Evolutionary conservation across 2,888 invertebrate genomes (phyloP).

Genomic region (Agonum fuliginosum): DNA sequence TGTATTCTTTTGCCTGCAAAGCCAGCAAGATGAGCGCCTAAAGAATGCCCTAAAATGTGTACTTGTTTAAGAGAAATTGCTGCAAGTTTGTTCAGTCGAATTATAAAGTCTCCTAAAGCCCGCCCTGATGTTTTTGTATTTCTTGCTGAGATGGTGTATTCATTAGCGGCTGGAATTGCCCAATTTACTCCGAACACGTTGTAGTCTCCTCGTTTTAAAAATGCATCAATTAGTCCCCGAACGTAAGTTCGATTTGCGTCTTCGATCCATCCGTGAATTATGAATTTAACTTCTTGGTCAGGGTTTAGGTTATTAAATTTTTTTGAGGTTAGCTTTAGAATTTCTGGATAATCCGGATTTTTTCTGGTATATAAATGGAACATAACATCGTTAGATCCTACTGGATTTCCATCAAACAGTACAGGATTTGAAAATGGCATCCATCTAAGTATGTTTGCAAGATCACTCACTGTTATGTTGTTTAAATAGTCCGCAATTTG

Average conservation of each 20-base stretch:
- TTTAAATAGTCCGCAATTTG: constrained; percentile 48
- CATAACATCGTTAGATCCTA: constrained; percentile 45
- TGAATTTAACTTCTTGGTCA: constrained; percentile 67
- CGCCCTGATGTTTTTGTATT: constrained; percentile 61
- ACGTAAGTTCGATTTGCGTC: constrained; percentile 68
- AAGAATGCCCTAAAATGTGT: constrained; percentile 55
- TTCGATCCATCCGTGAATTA: constrained; percentile 74
- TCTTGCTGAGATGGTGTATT: constrained; percentile 67
- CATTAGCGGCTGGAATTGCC: constrained; percentile 68
- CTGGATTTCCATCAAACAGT: constrained; percentile 46
- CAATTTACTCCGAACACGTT: constrained; percentile 76
- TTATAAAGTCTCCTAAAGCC: constrained; percentile 53
- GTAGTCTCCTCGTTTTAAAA: constrained; percentile 70
- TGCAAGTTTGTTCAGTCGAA: constrained; percentile 29
- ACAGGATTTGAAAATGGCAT: constrained; percentile 49
- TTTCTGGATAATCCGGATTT: constrained; percentile 49
- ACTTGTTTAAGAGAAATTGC: constrained; percentile 34
- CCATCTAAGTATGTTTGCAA: constrained; percentile 34
- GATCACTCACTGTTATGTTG: constrained; percentile 48
- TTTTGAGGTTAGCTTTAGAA: constrained; percentile 15
- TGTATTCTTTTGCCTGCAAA: constrained; percentile 52
- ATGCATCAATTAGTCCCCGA: constrained; percentile 69
- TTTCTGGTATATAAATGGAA: constrained; percentile 54
- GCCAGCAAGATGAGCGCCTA: constrained; percentile 53
- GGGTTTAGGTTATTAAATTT: constrained; percentile 28